These are phyloP conservation scores for Acropternis orthonyx DNA, from an alignment of 2,797 vertebrate genomes.

Conservation along the genomic window DNA sequence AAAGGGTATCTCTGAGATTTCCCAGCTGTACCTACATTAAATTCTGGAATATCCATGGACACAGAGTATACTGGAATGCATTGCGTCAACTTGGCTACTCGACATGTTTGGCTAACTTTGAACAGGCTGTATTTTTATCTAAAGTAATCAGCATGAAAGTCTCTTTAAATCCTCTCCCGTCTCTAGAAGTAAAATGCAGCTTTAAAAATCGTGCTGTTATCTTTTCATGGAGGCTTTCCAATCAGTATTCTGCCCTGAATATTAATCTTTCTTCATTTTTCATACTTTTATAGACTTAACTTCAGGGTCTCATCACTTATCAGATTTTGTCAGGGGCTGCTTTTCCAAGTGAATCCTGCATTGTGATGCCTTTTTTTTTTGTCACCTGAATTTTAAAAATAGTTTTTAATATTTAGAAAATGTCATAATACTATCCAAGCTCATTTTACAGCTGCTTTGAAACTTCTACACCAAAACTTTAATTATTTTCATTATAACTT, in stretches of 20 bases:
- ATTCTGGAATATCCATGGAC: constrained; percentile 65
- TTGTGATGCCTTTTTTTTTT: not conserved
- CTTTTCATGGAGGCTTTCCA: constrained; percentile 60
- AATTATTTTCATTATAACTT: not conserved
- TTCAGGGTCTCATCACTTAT: constrained; percentile 29
- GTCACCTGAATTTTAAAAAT: not conserved
- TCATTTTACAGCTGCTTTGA: not conserved
- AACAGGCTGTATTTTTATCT: constrained; percentile 72
- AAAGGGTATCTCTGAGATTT: constrained; percentile 73
- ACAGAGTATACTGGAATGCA: constrained; percentile 54
- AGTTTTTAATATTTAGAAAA: not conserved
- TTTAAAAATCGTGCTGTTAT: constrained; percentile 72
- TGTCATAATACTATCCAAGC: not conserved
- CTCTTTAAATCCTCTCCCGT: constrained; percentile 59
- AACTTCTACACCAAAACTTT: not conserved
- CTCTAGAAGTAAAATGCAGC: constrained; percentile 62
- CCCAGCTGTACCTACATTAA: constrained; percentile 76
- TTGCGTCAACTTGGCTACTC: constrained; percentile 62
- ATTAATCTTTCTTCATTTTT: constrained; percentile 62
- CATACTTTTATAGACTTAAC: constrained; percentile 42
- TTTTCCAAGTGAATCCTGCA: constrained; percentile 27
- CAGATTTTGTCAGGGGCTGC: constrained; percentile 12
- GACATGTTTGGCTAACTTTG: constrained; percentile 53
- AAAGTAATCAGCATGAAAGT: constrained; percentile 72
- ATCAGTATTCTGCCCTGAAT: constrained; percentile 48